These are phyloP conservation scores for Periphyllus acericola DNA, from an alignment of 2,888 invertebrate species.

Conservation along the genomic window DNA sequence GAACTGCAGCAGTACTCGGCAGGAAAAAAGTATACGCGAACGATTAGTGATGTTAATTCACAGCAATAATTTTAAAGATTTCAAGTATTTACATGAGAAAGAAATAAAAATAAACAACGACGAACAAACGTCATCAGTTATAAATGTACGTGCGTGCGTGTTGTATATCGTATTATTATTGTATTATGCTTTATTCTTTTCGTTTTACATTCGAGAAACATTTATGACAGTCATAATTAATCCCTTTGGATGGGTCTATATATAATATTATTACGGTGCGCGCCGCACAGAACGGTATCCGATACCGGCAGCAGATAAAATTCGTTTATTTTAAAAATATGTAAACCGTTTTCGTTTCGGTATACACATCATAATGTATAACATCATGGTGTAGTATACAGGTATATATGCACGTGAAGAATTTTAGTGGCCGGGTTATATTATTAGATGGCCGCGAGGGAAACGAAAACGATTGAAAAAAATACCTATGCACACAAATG, in stretches of 20 bases:
- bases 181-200: background rate
- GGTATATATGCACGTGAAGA: background rate
- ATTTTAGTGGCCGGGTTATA: slow-evolving; percentile 15
- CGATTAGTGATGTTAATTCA: slow-evolving; percentile 36
- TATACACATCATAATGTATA: background rate
- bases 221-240: slow-evolving; percentile 56
- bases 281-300: slow-evolving; percentile 40
- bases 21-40: background rate
- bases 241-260: slow-evolving; percentile 24
- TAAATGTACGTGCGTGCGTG: background rate
- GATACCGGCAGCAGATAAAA: slow-evolving; percentile 43
- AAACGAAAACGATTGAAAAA: slow-evolving; percentile 47
- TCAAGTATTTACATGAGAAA: slow-evolving; percentile 34
- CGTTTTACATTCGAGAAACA: slow-evolving; percentile 11
- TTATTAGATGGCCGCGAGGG: slow-evolving; percentile 30
- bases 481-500: slow-evolving; percentile 31
- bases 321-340: slow-evolving; percentile 31
- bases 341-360: slow-evolving; percentile 33
- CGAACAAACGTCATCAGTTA: slow-evolving; percentile 3
- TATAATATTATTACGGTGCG: background rate
- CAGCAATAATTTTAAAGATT: slow-evolving; percentile 19
- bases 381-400: too few relatives aligned
- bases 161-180: background rate
- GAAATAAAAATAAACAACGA: background rate
- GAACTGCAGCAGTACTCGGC: background rate